These are phyloP conservation scores for Caenorhabditis virilis DNA, from an alignment of 2,888 invertebrate species.

Conservation along the genomic window DNA sequence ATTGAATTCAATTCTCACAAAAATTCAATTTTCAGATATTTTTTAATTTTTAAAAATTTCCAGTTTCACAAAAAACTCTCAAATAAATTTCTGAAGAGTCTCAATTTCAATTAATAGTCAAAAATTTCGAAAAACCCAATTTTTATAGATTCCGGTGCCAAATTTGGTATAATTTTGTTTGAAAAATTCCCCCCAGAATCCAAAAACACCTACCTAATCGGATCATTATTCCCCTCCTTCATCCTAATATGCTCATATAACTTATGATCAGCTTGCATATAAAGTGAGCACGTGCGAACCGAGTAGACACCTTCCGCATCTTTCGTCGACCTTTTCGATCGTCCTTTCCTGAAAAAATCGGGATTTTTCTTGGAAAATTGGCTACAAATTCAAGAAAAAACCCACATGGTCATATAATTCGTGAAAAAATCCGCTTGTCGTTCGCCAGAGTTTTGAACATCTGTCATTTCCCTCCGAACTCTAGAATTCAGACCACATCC, in stretches of 20 bases:
- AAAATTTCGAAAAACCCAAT: too few relatives aligned
- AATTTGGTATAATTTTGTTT: too few relatives aligned
- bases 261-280: conserved; percentile 94
- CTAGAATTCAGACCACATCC: conserved; percentile 58
- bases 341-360: conserved; percentile 27
- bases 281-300: conserved; percentile 66
- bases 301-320: conserved; percentile 51
- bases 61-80: too few relatives aligned
- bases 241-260: conserved; percentile 93
- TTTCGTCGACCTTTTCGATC: conserved; percentile 40
- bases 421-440: conserved; percentile 30
- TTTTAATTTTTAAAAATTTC: too few relatives aligned
- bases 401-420: conserved; percentile 49
- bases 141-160: too few relatives aligned
- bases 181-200: too few relatives aligned
- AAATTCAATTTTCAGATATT: background rate
- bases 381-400: conserved; percentile 2
- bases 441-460: conserved; percentile 76
- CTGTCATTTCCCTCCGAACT: conserved; percentile 87
- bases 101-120: too few relatives aligned
- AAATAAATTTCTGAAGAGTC: too few relatives aligned
- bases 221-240: conserved; percentile 66
- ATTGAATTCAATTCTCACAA: background rate
- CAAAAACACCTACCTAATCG: too few relatives aligned
- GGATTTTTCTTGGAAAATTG: background rate